phyloP scores from a whole-genome alignment of 2,113 vertebrate species.

The Machaerirhynchus nigripectus region DNA sequence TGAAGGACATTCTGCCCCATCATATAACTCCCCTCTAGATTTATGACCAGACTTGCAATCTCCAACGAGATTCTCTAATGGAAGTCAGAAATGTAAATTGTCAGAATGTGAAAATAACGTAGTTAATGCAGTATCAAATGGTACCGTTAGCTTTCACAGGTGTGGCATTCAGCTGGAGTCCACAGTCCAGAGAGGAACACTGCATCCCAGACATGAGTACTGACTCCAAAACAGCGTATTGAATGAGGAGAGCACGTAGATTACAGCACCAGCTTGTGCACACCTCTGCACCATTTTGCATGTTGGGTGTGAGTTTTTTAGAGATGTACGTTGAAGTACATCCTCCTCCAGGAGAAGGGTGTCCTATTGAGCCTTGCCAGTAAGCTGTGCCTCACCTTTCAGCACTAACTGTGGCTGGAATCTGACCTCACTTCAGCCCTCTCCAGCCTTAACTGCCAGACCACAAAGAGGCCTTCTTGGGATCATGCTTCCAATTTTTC shows the following conservation, averaged over 20 bases:
- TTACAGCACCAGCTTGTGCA: accelerated
- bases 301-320: background rate
- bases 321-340: background rate
- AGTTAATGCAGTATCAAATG: background rate
- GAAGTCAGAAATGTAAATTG: background rate
- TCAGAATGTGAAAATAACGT: background rate
- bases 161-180: background rate
- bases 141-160: background rate
- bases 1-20: background rate
- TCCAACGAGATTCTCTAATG: background rate
- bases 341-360: background rate
- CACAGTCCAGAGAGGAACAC: background rate
- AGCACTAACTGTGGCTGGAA: accelerated
- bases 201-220: background rate
- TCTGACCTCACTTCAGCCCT: background rate
- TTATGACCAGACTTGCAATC: background rate
- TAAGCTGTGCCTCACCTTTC: background rate
- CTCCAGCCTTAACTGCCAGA: background rate
- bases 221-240: accelerated
- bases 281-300: background rate
- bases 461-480: background rate
- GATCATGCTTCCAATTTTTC: background rate
- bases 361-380: background rate
- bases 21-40: background rate
- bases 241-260: background rate